Evolutionary conservation across 2,797 vertebrate genomes (phyloP), one percentile per base, ranked within the genome.

Genomic region (Syngnathus acus): DNA sequence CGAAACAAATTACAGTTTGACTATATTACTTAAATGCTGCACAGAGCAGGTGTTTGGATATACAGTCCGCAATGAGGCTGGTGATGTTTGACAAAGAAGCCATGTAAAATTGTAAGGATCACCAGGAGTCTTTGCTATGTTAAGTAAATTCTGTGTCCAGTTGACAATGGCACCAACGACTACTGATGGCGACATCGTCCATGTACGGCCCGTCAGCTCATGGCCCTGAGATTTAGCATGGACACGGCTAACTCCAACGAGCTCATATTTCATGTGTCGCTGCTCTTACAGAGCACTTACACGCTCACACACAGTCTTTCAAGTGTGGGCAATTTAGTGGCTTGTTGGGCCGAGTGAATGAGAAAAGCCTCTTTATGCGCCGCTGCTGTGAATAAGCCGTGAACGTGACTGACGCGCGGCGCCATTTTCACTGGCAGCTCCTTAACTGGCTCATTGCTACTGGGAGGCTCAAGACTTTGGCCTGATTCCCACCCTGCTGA

Each of bases 401-500:
- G 87, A 87, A 86, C 83, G 81, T 89, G 88, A 91, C 67, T 90
- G 87, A 90, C 88, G 75, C 16, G 47, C 81, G 75, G 84, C 82
- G 87, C 79, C 82, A 89, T 89, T 87, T 84, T 78, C 84, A 76
- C 43, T 88, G 86, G 86, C 90, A 89, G 86, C 72, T 87, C 85
- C 87, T 87, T 88, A 90, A 87, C 85, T 86, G 84, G 81, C 80
- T 87, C 84, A 89, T 87, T 86, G 87, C 86, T 79, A 84, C 82
- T 81, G 84, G 84, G 84, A 86, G 84, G 82, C 80, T 86, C 80
- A 79, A 84, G 84, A 86, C 86, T 87, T 83, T 86, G 85, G 84
- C 77, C 87, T 86, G 85, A 87, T 90, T 88, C 84, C 84, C 78
- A 84, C 84, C 78, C 78, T 88, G 87, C 88, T 89, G 88, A 90